These are phyloP conservation scores for Scylla paramamosain DNA, from an alignment of 1,140 invertebrate species.

Conservation along the genomic window DNA sequence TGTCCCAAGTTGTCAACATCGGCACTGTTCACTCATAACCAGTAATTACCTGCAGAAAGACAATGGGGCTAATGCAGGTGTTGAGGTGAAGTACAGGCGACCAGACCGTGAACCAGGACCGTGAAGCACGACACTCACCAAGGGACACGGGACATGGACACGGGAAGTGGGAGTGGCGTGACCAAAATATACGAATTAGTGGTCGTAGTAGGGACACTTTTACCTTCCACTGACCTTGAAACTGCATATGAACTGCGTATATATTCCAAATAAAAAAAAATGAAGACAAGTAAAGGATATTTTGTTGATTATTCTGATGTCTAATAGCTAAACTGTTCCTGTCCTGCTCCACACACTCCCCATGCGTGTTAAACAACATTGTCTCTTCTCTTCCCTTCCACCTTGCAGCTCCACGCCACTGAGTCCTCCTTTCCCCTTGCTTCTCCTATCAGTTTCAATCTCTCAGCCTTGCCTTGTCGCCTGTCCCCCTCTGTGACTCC, in stretches of 20 bases:
- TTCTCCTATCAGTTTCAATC: conserved; percentile 32
- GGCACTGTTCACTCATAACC: neutral
- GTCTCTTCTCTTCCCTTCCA: neutral
- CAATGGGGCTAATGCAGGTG: conserved; percentile 43
- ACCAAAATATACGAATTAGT: neutral
- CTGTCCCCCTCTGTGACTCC: conserved; percentile 31
- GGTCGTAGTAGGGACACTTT: neutral
- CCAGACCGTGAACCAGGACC: neutral
- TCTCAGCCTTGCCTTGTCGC: conserved; percentile 35
- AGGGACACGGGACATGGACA: neutral
- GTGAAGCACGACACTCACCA: neutral
- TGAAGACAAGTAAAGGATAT: no score
- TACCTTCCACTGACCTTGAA: neutral
- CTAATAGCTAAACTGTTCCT: no score
- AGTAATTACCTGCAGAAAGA: conserved; percentile 42
- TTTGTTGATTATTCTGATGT: no score
- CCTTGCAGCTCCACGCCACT: neutral
- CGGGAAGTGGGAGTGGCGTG: neutral
- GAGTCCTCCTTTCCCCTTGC: neutral
- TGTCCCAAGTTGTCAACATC: neutral
- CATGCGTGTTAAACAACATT: neutral
- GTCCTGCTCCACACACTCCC: no score
- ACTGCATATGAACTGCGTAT: no score
- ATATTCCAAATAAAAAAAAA: no score
- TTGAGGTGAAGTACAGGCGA: neutral